Evolutionary conservation across 30 jellyfish, hydroid and myxozoan species (phyloP).

Genomic region (Mastigias papua): DNA sequence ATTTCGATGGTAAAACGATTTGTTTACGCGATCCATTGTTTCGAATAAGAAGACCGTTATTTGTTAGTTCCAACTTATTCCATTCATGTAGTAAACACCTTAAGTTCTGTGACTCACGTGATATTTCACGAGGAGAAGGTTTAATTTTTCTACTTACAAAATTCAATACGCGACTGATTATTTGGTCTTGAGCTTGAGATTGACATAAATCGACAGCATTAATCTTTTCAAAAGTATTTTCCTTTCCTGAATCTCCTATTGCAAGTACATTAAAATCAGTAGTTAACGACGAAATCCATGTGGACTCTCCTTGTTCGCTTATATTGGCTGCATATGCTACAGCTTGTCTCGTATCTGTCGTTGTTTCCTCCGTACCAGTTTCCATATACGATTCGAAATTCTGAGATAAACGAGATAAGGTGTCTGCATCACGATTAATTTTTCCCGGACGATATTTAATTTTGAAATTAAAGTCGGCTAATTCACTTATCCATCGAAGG

Average conservation of each 20-base stretch:
- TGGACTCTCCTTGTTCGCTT: background rate
- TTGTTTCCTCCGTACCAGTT: constrained; percentile 21
- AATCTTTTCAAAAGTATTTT: background rate
- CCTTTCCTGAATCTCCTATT: background rate
- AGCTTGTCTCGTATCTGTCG: constrained; percentile 28
- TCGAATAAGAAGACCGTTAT: constrained; percentile 4
- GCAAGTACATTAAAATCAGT: constrained; percentile 1
- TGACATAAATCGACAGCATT: background rate
- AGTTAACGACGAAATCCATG: constrained; percentile 7
- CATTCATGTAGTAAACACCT: constrained; percentile 8
- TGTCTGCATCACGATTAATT: constrained; percentile 31
- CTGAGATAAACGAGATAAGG: constrained; percentile 21
- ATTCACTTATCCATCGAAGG: constrained; percentile 30
- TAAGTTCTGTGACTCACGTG: background rate
- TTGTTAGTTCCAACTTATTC: background rate
- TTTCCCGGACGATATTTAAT: constrained; percentile 51
- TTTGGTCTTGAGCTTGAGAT: background rate
- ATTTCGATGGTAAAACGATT: constrained; percentile 36
- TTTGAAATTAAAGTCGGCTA: constrained; percentile 34
- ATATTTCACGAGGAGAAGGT: background rate
- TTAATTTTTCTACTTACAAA: background rate
- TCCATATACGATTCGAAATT: constrained; percentile 23
- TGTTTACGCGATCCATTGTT: constrained; percentile 23
- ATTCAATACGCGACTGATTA: background rate
- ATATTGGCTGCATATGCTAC: background rate